Evolutionary conservation across 2,888 invertebrate species (phyloP).

Genomic region (Eupithecia exiguata): DNA sequence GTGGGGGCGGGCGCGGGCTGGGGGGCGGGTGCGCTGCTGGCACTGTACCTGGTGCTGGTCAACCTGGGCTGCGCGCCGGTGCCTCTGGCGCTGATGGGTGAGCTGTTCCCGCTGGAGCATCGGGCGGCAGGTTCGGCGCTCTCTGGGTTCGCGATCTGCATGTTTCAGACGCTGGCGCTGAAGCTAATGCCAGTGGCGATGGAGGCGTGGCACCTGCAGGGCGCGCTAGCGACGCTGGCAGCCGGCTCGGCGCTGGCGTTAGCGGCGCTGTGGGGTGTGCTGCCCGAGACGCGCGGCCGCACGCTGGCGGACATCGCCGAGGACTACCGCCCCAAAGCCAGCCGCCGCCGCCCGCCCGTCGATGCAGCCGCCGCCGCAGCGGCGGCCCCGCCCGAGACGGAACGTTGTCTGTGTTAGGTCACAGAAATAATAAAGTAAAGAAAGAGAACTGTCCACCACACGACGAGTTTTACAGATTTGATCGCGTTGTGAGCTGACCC

Average conservation of each 20-base stretch:
- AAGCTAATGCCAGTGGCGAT: background rate
- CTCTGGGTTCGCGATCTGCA: slow-evolving; percentile 62
- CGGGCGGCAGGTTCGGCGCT: slow-evolving; percentile 85
- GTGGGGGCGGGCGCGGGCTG: background rate
- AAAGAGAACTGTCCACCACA: background rate
- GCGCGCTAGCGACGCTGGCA: background rate
- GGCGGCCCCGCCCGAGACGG: background rate
- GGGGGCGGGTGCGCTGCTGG: slow-evolving; percentile 55
- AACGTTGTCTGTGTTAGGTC: background rate
- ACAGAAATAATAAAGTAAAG: background rate
- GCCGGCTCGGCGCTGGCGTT: slow-evolving; percentile 69
- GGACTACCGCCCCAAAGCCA: slow-evolving; percentile 76
- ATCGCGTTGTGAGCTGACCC: background rate
- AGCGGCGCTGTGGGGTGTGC: slow-evolving; percentile 52
- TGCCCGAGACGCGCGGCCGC: slow-evolving; percentile 87
- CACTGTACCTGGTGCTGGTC: slow-evolving; percentile 87
- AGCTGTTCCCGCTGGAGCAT: slow-evolving; percentile 85
- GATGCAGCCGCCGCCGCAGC: background rate
- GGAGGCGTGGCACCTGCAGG: background rate
- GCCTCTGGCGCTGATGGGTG: slow-evolving; percentile 65
- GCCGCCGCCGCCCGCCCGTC: background rate
- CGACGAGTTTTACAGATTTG: background rate
- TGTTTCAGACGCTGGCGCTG: background rate
- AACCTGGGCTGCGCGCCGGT: background rate
- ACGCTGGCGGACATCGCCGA: slow-evolving; percentile 70